Conservation (phyloP, 2,113 vertebrate species). For the Xenopus tropicalis region UCB_Xtro_10.0 CM004445.2:39554001-39554500, state of each 20-base stretch:
- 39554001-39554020: not conserved
- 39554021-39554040: constrained; percentile 24
- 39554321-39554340: constrained; percentile 47
- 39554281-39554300: constrained; percentile 15
- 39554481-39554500: no score
- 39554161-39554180: constrained; percentile 27
- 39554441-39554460: no score
- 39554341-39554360: constrained; percentile 28
- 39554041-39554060: constrained; percentile 1
- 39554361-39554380: constrained; percentile 27
- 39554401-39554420: no score
- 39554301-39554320: constrained; percentile 44
- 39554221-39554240: constrained; percentile 33
- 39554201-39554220: not conserved
- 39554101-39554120: constrained; percentile 19
- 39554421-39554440: no score
- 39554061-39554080: constrained; percentile 20
- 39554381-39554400: constrained; percentile 43
- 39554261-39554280: constrained; percentile 24
- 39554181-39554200: constrained; percentile 8
- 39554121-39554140: not conserved
- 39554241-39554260: constrained; percentile 40
- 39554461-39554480: no score
- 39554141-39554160: constrained; percentile 22
- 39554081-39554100: constrained; percentile 37